Base-by-base conservation (phyloP, 2,113 vertebrate genomes). In the Pitta sordida region DNA sequence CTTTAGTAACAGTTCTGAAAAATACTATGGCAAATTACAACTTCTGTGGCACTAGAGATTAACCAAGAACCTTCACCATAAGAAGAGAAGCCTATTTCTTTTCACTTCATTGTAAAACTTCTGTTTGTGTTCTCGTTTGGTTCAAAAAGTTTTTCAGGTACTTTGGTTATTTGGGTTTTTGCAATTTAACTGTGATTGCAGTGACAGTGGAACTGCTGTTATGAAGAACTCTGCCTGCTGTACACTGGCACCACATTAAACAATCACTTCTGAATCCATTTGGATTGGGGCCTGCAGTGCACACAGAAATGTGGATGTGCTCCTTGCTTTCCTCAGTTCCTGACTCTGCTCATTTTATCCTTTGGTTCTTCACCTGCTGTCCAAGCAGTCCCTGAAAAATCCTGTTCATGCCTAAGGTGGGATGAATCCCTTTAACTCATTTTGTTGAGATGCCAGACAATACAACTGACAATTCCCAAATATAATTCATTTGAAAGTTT, bases 241-340 rank as follows among this genome's bases (percentile, higher is more conserved):
- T 20, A 46, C 20, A 1, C 22, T 37, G 29, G 37, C 43, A 68
- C 14, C 13, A 10, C 1, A 4, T 15, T 65, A n/a, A 69, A 55
- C 29, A 23, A 23, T 30, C 30, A 11, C 3, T 23, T 41, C 21
- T 0, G 10, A 43, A 64, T 9, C 48, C 14, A 4, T 14, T 88
- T 44, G 39, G 29, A 44, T 22, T 37, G 18, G 23, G 53, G 12
- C 44, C 53, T 6, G 3, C 30, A 3, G 41, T 13, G 23, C 24
- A 44, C 46, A 51, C 52, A 78, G 11, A 22, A 30, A 18, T 2
- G 5, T 11, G 46, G 43, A 46, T 0, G 0, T 26, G 15, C 7
- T 79, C 43, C 41, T 85, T 36, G 24, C 18, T 63, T 30, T 21
- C 9, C 30, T 34, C 30, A 10, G 10, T 9, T 70, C 34, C 65